These are phyloP conservation scores for Anableps anableps DNA, from an alignment of 2,797 vertebrate genomes.

Conservation along the genomic window DNA sequence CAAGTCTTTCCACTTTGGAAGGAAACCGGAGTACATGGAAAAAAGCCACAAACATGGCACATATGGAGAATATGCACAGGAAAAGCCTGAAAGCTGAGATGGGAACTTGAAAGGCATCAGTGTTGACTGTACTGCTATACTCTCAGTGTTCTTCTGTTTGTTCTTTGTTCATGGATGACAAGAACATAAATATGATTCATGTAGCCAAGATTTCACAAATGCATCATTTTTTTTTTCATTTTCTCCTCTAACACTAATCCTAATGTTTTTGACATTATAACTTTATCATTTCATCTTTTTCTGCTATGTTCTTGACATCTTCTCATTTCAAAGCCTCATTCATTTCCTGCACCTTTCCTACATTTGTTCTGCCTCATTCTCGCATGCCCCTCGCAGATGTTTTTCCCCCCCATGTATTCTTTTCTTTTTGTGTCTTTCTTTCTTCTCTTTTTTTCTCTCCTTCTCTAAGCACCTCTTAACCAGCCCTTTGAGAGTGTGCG, in stretches of 20 bases:
- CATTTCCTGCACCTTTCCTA: constrained; percentile 14
- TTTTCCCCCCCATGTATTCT: constrained; percentile 4
- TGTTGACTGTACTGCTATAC: background rate
- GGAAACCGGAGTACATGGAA: background rate
- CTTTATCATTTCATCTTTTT: constrained; percentile 23
- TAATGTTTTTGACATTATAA: constrained; percentile 12
- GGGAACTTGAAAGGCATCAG: background rate
- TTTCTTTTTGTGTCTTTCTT: background rate
- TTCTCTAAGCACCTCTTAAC: constrained; percentile 65
- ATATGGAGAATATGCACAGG: no score
- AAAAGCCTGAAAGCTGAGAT: background rate
- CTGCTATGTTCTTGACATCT: constrained; percentile 11
- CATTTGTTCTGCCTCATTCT: constrained; percentile 17
- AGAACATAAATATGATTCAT: background rate
- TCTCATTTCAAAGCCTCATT: constrained; percentile 10
- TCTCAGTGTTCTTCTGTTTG: background rate
- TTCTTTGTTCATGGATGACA: background rate
- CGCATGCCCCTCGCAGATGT: background rate
- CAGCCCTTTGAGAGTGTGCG: constrained; percentile 67
- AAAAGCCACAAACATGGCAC: background rate
- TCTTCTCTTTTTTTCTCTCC: constrained; percentile 31
- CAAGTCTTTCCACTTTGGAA: background rate
- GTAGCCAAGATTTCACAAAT: background rate
- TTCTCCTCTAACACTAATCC: constrained; percentile 15
- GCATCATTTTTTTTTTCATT: constrained; percentile 17